Base-by-base conservation (phyloP, 2,113 vertebrate genomes). In the Trogon surrucura region DNA sequence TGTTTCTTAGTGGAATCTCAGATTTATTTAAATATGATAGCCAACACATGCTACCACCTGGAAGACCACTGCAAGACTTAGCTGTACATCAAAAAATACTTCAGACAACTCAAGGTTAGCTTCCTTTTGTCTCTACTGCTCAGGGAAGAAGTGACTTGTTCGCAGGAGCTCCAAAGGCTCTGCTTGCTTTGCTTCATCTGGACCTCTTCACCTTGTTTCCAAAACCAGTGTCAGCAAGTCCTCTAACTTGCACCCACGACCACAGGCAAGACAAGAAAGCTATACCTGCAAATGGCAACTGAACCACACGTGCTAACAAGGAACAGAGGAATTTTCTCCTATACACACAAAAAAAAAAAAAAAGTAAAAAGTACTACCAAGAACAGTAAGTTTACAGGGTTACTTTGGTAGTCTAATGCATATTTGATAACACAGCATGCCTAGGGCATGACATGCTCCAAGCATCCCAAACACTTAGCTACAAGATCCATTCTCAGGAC, bases 271-370 rank as follows among this genome's bases (percentile, higher is more conserved):
- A 26, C 19, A 64, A 47, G 67, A 66, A 78, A 62, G 20, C 30
- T 26, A 0, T 12, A 36, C 5, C 41, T 57, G 34, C 60, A 89
- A 27, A 19, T 29, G 57, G 34, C 86, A 69, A 61, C 20, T 47
- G 73, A 62, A 57, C 10, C 4, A 34, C 10, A 13, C 20, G 12
- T 11, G 15, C 17, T 36, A 70, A 57, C 5, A 22, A 41, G 26
- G 54, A 57, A 25, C 29, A 29, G 45, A 64, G 23, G 5, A 38
- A 38, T 45, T 67, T 47, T 78, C 36, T 78, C 53, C 36, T 78
- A 66, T 8, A 2, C 2, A 4, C 0, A 0, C 25, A 48, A 13
- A 48, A 48, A 26, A 30, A 11, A 26, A 45, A 62, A 62, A n/a
- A 16, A 54, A 34, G 48, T 6, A 10, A 25, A 20, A 21, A 29